Conservation (phyloP, 2,888 invertebrate species). For the Cotesia congregata region DNA sequence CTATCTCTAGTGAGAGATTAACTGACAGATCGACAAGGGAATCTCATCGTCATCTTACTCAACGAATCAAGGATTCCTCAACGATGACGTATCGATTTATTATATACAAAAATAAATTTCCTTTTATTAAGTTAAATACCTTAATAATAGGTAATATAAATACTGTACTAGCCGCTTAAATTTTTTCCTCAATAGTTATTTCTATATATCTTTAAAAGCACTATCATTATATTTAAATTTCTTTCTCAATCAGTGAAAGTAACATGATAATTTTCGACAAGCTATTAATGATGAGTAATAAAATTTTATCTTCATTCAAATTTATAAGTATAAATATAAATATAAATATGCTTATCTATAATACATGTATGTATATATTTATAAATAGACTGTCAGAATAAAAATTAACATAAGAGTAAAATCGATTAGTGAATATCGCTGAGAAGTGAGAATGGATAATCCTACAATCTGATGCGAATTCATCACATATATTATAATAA, state of each 20-base stretch:
- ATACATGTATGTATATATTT: background rate
- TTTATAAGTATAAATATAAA: background rate
- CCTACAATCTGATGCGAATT: slow-evolving; percentile 50
- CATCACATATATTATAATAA: slow-evolving; percentile 41
- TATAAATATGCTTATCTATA: no score
- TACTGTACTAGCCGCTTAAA: background rate
- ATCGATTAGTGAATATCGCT: slow-evolving; percentile 2
- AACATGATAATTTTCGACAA: slow-evolving; percentile 15
- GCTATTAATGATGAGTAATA: background rate
- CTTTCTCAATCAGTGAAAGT: slow-evolving; percentile 7
- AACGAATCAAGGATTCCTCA: slow-evolving; percentile 25
- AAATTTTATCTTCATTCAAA: background rate
- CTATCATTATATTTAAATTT: background rate
- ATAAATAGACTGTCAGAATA: background rate
- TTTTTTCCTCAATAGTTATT: background rate
- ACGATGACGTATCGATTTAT: slow-evolving; percentile 35
- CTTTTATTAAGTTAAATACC: background rate
- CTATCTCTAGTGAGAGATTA: slow-evolving; percentile 29
- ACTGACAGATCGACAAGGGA: slow-evolving; percentile 37
- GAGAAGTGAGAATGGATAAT: slow-evolving; percentile 31
- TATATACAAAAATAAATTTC: background rate
- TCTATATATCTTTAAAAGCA: background rate
- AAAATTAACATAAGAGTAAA: slow-evolving; percentile 13
- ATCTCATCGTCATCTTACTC: slow-evolving; percentile 34
- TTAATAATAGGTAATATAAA: background rate